phyloP scores from a whole-genome alignment of 2,888 invertebrate species.

The Alitta virens region DNA sequence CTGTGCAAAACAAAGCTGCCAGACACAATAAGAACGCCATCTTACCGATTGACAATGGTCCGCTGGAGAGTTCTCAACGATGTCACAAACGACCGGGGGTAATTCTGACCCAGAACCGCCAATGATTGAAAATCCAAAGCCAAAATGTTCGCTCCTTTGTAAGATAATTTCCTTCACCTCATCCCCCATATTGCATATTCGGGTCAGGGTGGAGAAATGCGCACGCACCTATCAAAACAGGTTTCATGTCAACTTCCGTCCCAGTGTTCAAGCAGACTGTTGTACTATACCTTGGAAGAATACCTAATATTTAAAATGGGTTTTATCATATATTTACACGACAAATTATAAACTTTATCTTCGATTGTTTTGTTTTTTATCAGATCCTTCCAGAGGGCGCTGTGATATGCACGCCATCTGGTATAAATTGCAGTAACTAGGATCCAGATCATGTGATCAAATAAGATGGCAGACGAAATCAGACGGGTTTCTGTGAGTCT shows the following conservation, averaged over 20 bases:
- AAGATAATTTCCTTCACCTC: slow-evolving; percentile 21
- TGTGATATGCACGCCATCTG: too few relatives aligned
- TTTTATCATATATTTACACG: too few relatives aligned
- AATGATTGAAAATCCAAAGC: slow-evolving; percentile 26
- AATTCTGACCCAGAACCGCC: slow-evolving; percentile 22
- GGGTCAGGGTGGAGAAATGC: background rate
- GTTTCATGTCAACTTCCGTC: too few relatives aligned
- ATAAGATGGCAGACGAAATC: background rate
- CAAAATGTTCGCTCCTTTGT: slow-evolving; percentile 21
- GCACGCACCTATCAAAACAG: background rate
- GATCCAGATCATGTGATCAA: background rate
- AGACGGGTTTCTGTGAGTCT: background rate
- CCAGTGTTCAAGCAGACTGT: too few relatives aligned
- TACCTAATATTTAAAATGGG: too few relatives aligned
- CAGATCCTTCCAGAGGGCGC: too few relatives aligned
- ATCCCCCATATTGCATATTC: slow-evolving; percentile 20
- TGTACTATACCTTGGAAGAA: too few relatives aligned
- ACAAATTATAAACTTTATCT: too few relatives aligned
- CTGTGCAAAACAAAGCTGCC: too few relatives aligned
- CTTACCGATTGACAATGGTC: slow-evolving; percentile 22
- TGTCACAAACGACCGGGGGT: slow-evolving; percentile 26
- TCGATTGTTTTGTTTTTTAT: too few relatives aligned
- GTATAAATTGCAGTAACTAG: too few relatives aligned
- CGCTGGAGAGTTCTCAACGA: slow-evolving; percentile 21
- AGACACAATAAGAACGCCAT: background rate